Evolutionary conservation across 2,797 vertebrate species (phyloP), one percentile per base, ranked within the genome.

Genomic region (Myioborus miniatus): DNA sequence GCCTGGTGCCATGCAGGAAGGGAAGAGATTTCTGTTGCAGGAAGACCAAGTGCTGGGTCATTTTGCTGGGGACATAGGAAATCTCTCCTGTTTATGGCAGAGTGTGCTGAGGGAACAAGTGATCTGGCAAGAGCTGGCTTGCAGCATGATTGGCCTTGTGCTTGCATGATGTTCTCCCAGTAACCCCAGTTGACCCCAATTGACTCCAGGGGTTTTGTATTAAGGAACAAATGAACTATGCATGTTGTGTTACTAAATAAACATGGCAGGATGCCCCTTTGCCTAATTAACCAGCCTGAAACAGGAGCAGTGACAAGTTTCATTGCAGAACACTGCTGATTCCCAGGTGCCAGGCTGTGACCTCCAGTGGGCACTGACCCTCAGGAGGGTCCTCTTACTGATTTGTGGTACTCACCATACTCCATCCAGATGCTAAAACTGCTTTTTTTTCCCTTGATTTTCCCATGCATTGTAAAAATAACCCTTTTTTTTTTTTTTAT

Each of bases 221-320:
- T 91, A 89, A 89, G 83, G 78, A 77, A 60, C 43, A 15, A 90
- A 86, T 86, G 85, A 65, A 79, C 88, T 92, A 68, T 67, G 87
- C 94, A 63, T 91, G 94, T 96, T 79, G 88, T 89, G 81, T 67
- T 75, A 43, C 79, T 95, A 64, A 94, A 85, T 62, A 75, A 92
- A 67, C n/a, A 10, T 95, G 92, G 81, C 93, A 86, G 65, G 78
- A 52, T 92, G 89, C 52, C 89, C 95, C 63, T 92, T 87, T 90
- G 90, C 86, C 86, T 96, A 94, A 95, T 95, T 80, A 96, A 90
- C 52, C 74, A 78, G 72, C 60, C 74, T 93, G 97, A 95, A 91
- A 91, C 44, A 78, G 64, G 68, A 93, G 62, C 17, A 1, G 65
- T 43, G 71, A 53, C 59, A 15, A 55, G 29, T 72, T 79, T 24